Base-by-base conservation (phyloP, 2,888 invertebrate species). In the Serrognathus titanus region DNA sequence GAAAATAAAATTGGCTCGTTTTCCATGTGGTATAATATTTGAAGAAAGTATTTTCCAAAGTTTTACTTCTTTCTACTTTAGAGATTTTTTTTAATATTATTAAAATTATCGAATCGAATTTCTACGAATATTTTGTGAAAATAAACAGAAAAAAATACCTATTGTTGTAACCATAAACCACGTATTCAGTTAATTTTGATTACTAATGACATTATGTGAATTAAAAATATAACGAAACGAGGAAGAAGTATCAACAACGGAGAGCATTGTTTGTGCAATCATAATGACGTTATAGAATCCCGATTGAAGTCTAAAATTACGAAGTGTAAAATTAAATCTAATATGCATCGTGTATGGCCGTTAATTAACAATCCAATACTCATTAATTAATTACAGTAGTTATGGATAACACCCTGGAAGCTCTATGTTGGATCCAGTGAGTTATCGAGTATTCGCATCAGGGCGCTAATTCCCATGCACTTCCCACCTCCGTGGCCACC, bases 401-500 rank as follows among this genome's bases (percentile, higher is more conserved):
- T 49, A 53, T 57, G 54, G 51, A 57, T 59, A 59, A 57, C 59
- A 49, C 53, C 51, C 50, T 57, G 48, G 45, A 47, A 54, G 48
- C 43, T 16, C 38, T 45, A 50, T 45, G 35, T 20, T 20, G 54
- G 49, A 45, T 45, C 24, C 37, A 47, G 48, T 40, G 52, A 52
- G 48, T 59, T 57, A 57, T 58, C 43, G 51, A 48, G 48, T 58
- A 60, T 54, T 62, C 63, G 64, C 64, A 62, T 65, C 63, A 63
- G 47, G 57, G 60, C 57, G 57, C 62, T 67, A 67, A 66, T 66
- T 64, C 62, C 63, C 53, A 61, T 64, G 63, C 64, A 60, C 59
- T 56, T 58, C 46, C 56, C 55, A 63, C 58, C 58, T 60, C 53
- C 54, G 50, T 24, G 47, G 35, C 49, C 47, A 43, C 51, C 49